These are phyloP conservation scores for Calliscelio sp. DNA, from an alignment of 2,888 invertebrate genomes.

Conservation along the genomic window DNA sequence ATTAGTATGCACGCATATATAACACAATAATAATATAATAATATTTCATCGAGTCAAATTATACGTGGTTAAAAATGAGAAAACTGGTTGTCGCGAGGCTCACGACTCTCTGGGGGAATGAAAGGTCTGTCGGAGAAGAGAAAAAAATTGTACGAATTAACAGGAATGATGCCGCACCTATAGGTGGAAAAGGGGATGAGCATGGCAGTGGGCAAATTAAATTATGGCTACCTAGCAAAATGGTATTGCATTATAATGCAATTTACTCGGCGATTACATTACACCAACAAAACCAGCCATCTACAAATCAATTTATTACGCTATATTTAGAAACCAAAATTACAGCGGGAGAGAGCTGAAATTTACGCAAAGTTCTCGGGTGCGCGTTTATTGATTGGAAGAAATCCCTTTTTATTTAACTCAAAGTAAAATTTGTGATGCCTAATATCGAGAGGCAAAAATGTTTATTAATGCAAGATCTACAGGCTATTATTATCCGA, in stretches of 20 bases:
- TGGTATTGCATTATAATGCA: conserved; percentile 54
- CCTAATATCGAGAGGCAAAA: too few relatives aligned
- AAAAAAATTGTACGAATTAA: conserved; percentile 74
- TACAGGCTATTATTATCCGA: conserved; percentile 29
- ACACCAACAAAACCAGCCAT: background rate
- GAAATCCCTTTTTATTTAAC: too few relatives aligned
- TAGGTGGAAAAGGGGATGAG: conserved; percentile 68
- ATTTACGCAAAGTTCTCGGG: too few relatives aligned
- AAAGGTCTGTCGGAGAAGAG: conserved; percentile 48
- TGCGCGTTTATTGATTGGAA: too few relatives aligned
- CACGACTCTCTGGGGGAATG: conserved; percentile 64
- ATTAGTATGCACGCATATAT: too few relatives aligned
- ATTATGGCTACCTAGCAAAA: conserved; percentile 50
- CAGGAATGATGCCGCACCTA: conserved; percentile 74
- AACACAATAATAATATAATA: conserved; percentile 14
- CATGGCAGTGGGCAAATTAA: conserved; percentile 53
- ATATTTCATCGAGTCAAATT: conserved; percentile 49
- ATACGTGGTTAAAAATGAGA: conserved; percentile 41
- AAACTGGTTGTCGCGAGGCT: conserved; percentile 46
- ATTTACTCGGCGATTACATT: conserved; percentile 34
- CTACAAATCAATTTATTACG: background rate
- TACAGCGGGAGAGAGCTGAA: too few relatives aligned
- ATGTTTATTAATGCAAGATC: conserved; percentile 40
- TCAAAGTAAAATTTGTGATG: too few relatives aligned
- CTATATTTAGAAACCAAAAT: background rate